Evolutionary conservation across 2,888 invertebrate genomes (phyloP).

Genomic region (Orthonychiurus folsomi): DNA sequence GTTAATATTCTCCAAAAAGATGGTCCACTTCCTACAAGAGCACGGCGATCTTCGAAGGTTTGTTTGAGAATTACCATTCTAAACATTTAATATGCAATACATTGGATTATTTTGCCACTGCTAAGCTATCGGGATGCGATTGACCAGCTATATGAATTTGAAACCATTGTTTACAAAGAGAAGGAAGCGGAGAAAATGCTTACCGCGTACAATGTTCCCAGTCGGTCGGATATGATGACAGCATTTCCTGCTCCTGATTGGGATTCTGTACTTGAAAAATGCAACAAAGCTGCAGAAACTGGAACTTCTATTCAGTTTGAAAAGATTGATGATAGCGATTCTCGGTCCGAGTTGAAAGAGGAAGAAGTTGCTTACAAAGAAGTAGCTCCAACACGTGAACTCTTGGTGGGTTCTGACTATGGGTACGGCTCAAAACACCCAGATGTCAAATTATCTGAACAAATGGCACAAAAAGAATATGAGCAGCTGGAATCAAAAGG

Average conservation of each 20-base stretch:
- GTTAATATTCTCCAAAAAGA: slow-evolving; percentile 30
- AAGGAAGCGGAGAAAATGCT: slow-evolving; percentile 28
- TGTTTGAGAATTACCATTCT: slow-evolving; percentile 6
- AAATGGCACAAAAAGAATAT: slow-evolving; percentile 38
- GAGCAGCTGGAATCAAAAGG: slow-evolving; percentile 34
- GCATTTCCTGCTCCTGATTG: slow-evolving; percentile 27
- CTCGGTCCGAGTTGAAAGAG: not conserved
- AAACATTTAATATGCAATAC: not conserved
- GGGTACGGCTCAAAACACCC: slow-evolving; percentile 36
- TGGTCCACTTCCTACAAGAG: slow-evolving; percentile 37
- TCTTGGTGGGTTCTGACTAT: slow-evolving; percentile 27
- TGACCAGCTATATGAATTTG: slow-evolving; percentile 30
- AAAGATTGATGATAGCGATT: slow-evolving; percentile 10
- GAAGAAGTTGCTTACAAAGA: slow-evolving; percentile 22
- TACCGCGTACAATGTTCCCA: slow-evolving; percentile 13
- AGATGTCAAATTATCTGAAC: slow-evolving; percentile 36
- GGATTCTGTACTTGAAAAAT: slow-evolving; percentile 14
- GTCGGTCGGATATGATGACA: slow-evolving; percentile 2
- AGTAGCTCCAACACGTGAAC: slow-evolving; percentile 34
- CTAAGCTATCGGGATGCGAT: slow-evolving; percentile 35
- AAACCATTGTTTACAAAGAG: slow-evolving; percentile 24
- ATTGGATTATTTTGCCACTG: not conserved
- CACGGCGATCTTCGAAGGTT: slow-evolving; percentile 35
- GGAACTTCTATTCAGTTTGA: slow-evolving; percentile 35
- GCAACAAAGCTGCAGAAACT: not conserved